Base-by-base conservation (phyloP, 2,797 vertebrate species). In the Anolis apletophallus region DNA sequence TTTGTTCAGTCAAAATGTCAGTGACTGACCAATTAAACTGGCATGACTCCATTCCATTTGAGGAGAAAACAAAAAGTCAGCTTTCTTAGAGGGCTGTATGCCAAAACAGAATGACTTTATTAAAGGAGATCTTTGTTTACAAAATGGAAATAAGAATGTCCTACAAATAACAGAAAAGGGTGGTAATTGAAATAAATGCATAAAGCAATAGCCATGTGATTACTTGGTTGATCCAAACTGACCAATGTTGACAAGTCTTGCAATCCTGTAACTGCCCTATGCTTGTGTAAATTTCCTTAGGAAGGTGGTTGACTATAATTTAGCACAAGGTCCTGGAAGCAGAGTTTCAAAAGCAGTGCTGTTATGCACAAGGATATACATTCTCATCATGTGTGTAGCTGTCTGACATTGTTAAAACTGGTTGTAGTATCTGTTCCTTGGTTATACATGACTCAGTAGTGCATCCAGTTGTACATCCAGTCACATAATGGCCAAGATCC, bases 61-160 rank as follows among this genome's bases (percentile, higher is more conserved):
- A 64, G 14, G 5, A 9, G 29, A 67, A n/a, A n/a, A 50, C 40
- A 46, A 54, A 36, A 50, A 74, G 54, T 29, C 81, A 73, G 54
- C 23, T 13, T 59, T 73, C 89, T 87, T 73, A 36, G 80, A 88
- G 21, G 50, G 55, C 12, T 32, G 85, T 50, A 78, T 86, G 81
- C 80, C 80, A 91, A 88, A 17, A 71, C 7, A 83, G 85, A 93
- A 81, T 23, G 79, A 5, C n/a, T 73, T 83, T 52, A 14, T 80
- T 32, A 5, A 21, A 2, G 23, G 74, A 34, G 54, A 26, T 0
- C 83, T 90, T 85, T 90, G 29, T 78, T 79, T 77, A 72, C 88
- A 88, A 89, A n/a, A 14, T 34, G 68, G 61, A 90, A 91, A 88
- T 75, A 89, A 81, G 61, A 80, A 73, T 75, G 40, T 29, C 72